Evolutionary conservation across 2,797 vertebrate species (phyloP).

Genomic region (Acestrorhynchus altus): DNA sequence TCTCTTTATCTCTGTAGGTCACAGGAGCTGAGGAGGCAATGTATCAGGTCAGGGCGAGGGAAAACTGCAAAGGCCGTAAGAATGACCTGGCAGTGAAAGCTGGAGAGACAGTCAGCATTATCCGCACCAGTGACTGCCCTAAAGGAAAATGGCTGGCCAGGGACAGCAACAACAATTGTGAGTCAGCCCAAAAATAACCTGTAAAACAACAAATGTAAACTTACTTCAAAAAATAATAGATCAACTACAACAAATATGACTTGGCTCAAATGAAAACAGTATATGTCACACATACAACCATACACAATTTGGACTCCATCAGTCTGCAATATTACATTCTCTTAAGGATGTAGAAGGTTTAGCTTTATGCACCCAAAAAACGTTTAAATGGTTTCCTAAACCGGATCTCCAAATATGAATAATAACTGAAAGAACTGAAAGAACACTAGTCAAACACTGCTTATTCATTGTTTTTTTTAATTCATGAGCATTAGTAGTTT

Average conservation of each 20-base stretch:
- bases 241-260: too few relatives aligned
- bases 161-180: slow-evolving; percentile 77
- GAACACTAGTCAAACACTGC: neutral
- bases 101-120: slow-evolving; percentile 71
- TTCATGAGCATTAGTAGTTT: neutral
- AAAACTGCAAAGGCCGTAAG: slow-evolving; percentile 71
- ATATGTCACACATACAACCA: neutral
- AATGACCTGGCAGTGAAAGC: slow-evolving; percentile 64
- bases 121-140: slow-evolving; percentile 72
- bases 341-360: too few relatives aligned
- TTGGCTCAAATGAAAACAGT: neutral
- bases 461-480: neutral
- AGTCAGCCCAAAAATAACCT: slow-evolving; percentile 63
- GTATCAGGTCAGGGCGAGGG: slow-evolving; percentile 67
- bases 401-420: too few relatives aligned
- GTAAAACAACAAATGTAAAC: neutral
- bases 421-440: too few relatives aligned
- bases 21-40: slow-evolving; percentile 72
- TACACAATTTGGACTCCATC: neutral
- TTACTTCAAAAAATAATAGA: neutral
- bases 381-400: neutral
- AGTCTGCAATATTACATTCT: neutral
- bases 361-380: too few relatives aligned
- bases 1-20: slow-evolving; percentile 71
- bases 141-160: slow-evolving; percentile 78